These are phyloP conservation scores for Anorthoa munda DNA, from an alignment of 2,888 invertebrate genomes.

Conservation along the genomic window DNA sequence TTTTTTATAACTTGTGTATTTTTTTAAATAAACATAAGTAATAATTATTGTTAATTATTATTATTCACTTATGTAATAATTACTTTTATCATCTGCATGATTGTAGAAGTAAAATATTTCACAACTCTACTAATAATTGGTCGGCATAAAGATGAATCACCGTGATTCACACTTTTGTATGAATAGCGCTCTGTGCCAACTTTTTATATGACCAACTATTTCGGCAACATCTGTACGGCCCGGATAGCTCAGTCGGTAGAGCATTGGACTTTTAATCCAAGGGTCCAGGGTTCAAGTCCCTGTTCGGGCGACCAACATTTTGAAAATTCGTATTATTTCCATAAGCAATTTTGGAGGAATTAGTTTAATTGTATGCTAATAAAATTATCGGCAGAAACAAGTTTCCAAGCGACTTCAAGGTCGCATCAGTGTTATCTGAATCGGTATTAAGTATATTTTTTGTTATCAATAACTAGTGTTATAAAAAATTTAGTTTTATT, in stretches of 20 bases:
- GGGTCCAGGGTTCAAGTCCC: conserved; percentile 76
- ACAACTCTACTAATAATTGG: conserved; percentile 19
- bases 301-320: conserved; percentile 61
- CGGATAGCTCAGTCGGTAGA: conserved; percentile 90
- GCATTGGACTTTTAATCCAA: conserved; percentile 91
- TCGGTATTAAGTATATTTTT: neutral
- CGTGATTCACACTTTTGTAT: conserved; percentile 26
- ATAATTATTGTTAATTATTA: no score
- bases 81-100: neutral
- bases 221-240: neutral
- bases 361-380: neutral
- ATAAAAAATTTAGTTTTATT: neutral
- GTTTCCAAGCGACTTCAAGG: conserved; percentile 22
- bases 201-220: conserved; percentile 31
- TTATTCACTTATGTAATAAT: neutral
- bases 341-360: neutral
- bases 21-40: no score
- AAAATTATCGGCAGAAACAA: neutral
- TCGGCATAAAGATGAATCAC: conserved; percentile 30
- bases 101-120: neutral
- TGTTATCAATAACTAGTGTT: no score
- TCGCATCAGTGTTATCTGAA: neutral
- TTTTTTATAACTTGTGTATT: no score
- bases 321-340: neutral
- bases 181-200: neutral